Conservation (phyloP, 2,888 invertebrate genomes). For the Masnerella sp. region DNA sequence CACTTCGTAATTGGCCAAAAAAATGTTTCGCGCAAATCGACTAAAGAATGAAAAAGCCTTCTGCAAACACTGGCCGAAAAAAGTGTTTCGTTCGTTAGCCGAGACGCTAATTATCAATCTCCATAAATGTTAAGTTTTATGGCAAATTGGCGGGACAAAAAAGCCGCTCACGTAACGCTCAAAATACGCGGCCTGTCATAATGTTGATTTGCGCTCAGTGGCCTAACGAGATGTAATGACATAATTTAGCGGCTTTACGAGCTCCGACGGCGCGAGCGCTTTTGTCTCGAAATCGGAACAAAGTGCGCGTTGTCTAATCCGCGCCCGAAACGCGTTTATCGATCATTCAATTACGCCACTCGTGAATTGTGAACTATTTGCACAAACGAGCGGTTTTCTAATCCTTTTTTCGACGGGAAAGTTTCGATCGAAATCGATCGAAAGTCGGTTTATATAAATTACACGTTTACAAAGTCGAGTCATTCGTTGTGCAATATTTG, state of each 20-base stretch:
- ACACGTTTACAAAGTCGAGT: conserved; percentile 2
- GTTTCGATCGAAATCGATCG: conserved; percentile 14
- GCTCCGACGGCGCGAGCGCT: too few relatives aligned
- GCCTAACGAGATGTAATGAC: conserved; percentile 62
- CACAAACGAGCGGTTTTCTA: conserved; percentile 19
- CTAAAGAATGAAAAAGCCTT: too few relatives aligned
- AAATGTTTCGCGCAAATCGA: too few relatives aligned
- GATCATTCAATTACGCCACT: conserved; percentile 14
- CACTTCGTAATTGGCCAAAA: too few relatives aligned
- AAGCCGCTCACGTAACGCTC: conserved; percentile 13
- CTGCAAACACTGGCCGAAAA: conserved; percentile 15
- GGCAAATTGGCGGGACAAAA: conserved; percentile 16
- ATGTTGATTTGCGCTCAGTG: conserved; percentile 35
- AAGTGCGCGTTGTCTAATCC: too few relatives aligned
- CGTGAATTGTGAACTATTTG: conserved; percentile 16
- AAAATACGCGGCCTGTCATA: conserved; percentile 25
- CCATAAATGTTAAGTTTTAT: conserved; percentile 35
- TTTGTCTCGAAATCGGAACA: too few relatives aligned
- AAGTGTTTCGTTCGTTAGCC: conserved; percentile 20
- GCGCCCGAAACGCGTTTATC: too few relatives aligned
- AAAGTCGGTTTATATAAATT: conserved; percentile 25
- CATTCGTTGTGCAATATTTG: conserved; percentile 10
- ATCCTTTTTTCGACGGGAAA: conserved; percentile 22
- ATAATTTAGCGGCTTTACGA: too few relatives aligned
- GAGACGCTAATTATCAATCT: conserved; percentile 33